Evolutionary conservation across 2,888 invertebrate species (phyloP).

Genomic region (Acleris laterana): DNA sequence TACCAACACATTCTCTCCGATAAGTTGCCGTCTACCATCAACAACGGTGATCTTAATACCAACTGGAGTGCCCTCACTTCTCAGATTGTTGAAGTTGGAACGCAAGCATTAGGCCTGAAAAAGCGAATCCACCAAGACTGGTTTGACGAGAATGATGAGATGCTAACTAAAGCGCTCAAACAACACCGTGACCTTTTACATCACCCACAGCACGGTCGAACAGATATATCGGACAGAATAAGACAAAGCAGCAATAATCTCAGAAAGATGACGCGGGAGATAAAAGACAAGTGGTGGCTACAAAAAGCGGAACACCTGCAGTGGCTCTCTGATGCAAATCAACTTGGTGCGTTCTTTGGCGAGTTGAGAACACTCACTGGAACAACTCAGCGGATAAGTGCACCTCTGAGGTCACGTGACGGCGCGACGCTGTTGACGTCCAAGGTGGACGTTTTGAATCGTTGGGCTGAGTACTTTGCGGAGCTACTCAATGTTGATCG

Average conservation of each 20-base stretch:
- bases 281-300: slow-evolving; percentile 8
- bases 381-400: background rate
- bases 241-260: background rate
- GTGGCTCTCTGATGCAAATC: slow-evolving; percentile 11
- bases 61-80: too few relatives aligned
- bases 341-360: background rate
- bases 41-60: too few relatives aligned
- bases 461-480: slow-evolving; percentile 3
- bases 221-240: background rate
- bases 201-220: too few relatives aligned
- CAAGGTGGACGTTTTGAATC: background rate
- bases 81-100: too few relatives aligned
- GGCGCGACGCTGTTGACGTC: background rate
- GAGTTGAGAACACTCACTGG: background rate
- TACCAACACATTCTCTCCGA: too few relatives aligned
- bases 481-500: slow-evolving; percentile 2
- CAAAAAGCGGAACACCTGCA: background rate
- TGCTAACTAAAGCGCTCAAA: background rate
- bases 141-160: background rate
- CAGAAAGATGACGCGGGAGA: background rate
- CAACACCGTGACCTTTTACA: background rate
- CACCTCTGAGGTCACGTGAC: background rate
- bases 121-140: background rate
- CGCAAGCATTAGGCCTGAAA: background rate
- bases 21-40: too few relatives aligned